A percentile compares a stretch with the other conserved stretches of the same genome.
Conservation (phyloP, 2,113 vertebrate genomes). For the Cervus canadensis region DNA sequence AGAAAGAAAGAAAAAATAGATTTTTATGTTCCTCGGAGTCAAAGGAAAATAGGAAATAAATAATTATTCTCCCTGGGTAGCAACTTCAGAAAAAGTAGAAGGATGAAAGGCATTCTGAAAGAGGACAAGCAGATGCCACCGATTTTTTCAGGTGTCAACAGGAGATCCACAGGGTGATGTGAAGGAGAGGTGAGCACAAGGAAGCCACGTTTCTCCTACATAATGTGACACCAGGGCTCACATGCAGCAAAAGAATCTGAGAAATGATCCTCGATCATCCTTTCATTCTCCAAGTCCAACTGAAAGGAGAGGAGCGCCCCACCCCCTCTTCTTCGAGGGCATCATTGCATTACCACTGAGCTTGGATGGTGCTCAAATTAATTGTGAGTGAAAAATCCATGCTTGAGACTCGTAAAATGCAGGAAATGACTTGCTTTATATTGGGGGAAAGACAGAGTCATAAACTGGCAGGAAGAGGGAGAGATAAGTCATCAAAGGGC, state of each 20-base stretch:
- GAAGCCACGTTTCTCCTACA: not conserved
- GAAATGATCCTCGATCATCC: not conserved
- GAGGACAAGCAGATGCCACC: fast-evolving
- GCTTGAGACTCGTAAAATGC: not conserved
- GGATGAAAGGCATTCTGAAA: not conserved
- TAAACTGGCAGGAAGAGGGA: not conserved
- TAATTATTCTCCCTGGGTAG: not conserved
- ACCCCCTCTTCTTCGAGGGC: not conserved
- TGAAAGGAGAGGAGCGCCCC: not conserved
- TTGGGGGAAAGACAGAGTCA: not conserved
- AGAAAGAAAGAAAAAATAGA: not conserved
- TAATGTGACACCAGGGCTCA: fast-evolving
- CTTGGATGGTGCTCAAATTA: not conserved
- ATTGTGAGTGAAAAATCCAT: not conserved
- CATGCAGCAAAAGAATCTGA: fast-evolving
- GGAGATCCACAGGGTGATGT: fast-evolving
- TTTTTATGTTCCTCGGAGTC: not conserved
- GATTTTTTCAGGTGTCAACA: not conserved
- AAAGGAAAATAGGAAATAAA: not conserved
- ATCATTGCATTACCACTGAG: not conserved
- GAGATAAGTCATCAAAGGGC: not conserved
- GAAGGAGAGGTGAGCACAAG: not conserved
- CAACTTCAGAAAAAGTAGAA: not conserved
- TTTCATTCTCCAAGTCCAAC: not conserved
- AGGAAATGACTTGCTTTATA: not conserved